Percentiles rank a stretch among this genome's conserved stretches.
phyloP scores from a whole-genome alignment of 2,113 vertebrate species.

The Laterallus jamaicensis region DNA sequence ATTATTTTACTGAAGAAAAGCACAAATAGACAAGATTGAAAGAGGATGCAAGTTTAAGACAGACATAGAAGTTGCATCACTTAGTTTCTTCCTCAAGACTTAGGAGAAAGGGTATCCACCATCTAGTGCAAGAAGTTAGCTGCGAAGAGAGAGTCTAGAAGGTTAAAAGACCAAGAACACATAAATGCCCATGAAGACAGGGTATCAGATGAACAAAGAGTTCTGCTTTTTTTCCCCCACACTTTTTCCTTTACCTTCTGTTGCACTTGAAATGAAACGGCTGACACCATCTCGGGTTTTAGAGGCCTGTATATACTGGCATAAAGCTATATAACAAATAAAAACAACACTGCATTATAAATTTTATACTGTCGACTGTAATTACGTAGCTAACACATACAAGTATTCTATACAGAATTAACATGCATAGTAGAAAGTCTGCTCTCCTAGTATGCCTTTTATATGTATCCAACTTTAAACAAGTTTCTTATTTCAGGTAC shows the following conservation, averaged over 20 bases:
- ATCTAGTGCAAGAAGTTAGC: conserved; percentile 70
- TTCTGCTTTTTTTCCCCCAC: neutral
- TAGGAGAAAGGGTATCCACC: conserved; percentile 53
- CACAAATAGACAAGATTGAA: conserved; percentile 50
- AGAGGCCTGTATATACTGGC: conserved; percentile 99
- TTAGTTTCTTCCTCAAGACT: neutral
- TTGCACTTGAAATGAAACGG: conserved; percentile 88
- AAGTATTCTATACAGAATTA: neutral
- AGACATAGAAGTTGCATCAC: neutral
- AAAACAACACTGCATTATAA: conserved; percentile 88
- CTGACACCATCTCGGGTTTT: conserved; percentile 95
- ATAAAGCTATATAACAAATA: conserved; percentile 97
- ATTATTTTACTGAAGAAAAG: conserved; percentile 54
- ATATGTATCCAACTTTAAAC: accelerated
- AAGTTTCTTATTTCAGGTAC: neutral
- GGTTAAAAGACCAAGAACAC: conserved; percentile 75
- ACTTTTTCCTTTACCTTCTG: conserved; percentile 91
- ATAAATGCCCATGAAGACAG: conserved; percentile 74
- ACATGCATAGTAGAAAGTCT: neutral
- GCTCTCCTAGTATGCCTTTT: neutral
- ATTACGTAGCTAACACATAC: neutral
- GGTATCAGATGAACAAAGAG: conserved; percentile 54
- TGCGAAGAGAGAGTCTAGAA: conserved; percentile 73
- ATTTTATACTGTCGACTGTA: conserved; percentile 48
- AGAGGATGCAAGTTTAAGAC: conserved; percentile 23